These are phyloP conservation scores for Synaphobranchus kaupii DNA, from an alignment of 2,797 vertebrate genomes.

Conservation along the genomic window DNA sequence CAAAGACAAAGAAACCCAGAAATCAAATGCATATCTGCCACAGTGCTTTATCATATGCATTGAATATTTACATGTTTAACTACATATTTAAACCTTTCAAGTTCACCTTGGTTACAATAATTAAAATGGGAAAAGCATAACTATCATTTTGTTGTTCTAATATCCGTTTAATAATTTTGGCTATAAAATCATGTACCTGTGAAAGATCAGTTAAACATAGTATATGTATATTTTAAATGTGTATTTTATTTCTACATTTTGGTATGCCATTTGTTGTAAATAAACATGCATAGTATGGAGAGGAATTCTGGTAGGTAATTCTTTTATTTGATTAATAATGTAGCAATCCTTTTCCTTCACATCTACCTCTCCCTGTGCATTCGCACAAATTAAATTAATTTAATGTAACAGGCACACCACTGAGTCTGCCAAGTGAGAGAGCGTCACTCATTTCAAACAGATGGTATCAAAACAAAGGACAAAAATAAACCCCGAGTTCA, in stretches of 20 bases:
- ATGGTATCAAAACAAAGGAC: slow-evolving; percentile 20
- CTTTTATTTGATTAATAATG: background rate
- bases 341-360: background rate
- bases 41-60: background rate
- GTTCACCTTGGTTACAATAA: background rate
- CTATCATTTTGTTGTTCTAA: background rate
- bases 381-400: slow-evolving; percentile 13
- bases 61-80: background rate
- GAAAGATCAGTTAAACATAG: background rate
- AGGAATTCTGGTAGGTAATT: background rate
- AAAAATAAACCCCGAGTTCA: background rate
- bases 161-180: background rate
- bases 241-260: background rate
- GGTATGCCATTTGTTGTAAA: background rate
- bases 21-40: background rate
- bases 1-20: background rate
- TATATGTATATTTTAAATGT: background rate
- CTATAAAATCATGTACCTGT: background rate
- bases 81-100: background rate
- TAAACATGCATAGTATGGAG: background rate
- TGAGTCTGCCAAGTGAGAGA: slow-evolving; percentile 19
- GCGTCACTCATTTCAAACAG: slow-evolving; percentile 23
- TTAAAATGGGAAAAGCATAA: background rate
- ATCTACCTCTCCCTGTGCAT: background rate
- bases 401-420: slow-evolving; percentile 18